Conservation (phyloP, 2,888 invertebrate genomes). For the Dryobota labecula region DNA sequence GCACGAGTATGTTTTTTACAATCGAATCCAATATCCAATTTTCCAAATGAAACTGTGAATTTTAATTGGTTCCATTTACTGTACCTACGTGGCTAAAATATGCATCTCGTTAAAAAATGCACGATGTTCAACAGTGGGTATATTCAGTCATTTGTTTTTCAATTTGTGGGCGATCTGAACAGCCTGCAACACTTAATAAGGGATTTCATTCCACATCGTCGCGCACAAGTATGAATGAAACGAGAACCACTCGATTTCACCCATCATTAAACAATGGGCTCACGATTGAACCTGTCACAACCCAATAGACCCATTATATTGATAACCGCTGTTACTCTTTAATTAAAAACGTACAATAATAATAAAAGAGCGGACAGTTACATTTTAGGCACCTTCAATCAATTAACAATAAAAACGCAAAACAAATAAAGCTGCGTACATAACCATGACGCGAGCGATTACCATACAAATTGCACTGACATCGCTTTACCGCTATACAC, state of each 20-base stretch:
- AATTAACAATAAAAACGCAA: constrained; percentile 59
- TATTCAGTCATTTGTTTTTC: constrained; percentile 32
- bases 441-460: constrained; percentile 55
- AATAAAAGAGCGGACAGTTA: constrained; percentile 42
- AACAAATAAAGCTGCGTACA: constrained; percentile 52
- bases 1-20: neutral
- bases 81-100: constrained; percentile 22
- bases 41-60: constrained; percentile 19
- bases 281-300: constrained; percentile 10
- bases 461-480: constrained; percentile 64
- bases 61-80: constrained; percentile 41
- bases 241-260: constrained; percentile 33
- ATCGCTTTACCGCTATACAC: constrained; percentile 14
- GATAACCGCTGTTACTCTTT: constrained; percentile 45
- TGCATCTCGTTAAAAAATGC: constrained; percentile 30
- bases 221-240: constrained; percentile 30
- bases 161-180: neutral
- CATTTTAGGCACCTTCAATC: constrained; percentile 47
- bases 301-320: constrained; percentile 26
- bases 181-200: constrained; percentile 13
- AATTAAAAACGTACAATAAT: constrained; percentile 50
- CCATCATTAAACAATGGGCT: constrained; percentile 32
- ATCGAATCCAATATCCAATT: constrained; percentile 25
- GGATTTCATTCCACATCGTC: constrained; percentile 33
- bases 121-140: neutral